These are phyloP conservation scores for Aphidius colemani DNA, from an alignment of 2,888 invertebrate genomes.

Conservation along the genomic window DNA sequence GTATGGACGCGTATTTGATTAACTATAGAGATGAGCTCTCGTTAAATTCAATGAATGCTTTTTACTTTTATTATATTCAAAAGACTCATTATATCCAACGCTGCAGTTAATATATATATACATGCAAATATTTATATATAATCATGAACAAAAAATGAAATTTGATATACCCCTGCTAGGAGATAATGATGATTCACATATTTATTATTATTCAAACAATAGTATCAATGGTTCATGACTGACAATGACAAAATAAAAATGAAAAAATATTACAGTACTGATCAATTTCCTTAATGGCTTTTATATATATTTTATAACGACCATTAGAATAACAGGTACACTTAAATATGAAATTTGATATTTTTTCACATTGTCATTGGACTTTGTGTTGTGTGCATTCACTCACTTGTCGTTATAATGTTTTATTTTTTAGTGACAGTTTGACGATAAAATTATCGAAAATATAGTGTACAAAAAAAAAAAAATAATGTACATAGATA, in stretches of 20 bases:
- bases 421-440: too few species aligned
- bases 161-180: too few species aligned
- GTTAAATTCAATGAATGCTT: conserved; percentile 17
- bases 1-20: conserved; percentile 14
- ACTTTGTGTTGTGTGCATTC: neutral
- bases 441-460: too few species aligned
- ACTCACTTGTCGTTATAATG: too few species aligned
- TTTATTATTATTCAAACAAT: too few species aligned
- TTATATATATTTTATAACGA: too few species aligned
- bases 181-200: neutral
- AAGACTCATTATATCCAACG: neutral
- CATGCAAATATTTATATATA: neutral
- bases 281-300: too few species aligned
- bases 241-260: neutral
- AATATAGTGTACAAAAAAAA: too few species aligned
- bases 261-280: neutral
- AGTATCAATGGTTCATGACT: too few species aligned
- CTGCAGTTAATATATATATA: conserved; percentile 8
- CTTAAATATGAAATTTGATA: conserved; percentile 26
- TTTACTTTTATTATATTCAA: conserved; percentile 16
- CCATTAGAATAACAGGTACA: conserved; percentile 23
- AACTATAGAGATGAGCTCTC: neutral
- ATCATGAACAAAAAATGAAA: neutral
- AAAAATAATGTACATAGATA: conserved; percentile 23
- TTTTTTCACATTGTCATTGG: conserved; percentile 15